Percentiles rank a stretch among this genome's conserved stretches.
phyloP scores from a whole-genome alignment of 2,113 vertebrate genomes.

The Python bivittatus region DNA sequence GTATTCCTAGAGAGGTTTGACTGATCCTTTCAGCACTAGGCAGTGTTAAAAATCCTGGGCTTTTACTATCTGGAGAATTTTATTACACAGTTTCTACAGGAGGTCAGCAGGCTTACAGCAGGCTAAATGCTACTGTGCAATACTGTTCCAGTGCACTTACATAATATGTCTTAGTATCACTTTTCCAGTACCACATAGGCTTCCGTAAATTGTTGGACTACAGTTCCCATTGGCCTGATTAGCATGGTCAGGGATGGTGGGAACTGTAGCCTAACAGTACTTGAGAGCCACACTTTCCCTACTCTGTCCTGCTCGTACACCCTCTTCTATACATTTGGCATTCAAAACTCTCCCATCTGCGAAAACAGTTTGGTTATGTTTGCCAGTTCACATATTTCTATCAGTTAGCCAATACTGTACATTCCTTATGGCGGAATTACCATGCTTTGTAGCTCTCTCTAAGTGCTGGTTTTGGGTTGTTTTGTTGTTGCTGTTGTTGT shows the following conservation, averaged over 20 bases:
- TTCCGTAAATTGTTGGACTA: background rate
- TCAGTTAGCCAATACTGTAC: background rate
- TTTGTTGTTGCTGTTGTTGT: background rate
- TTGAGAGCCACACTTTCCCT: background rate
- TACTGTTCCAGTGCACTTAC: too few relatives aligned
- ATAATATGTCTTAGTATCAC: background rate
- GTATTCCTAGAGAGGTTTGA: background rate
- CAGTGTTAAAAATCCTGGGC: background rate
- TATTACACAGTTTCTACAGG: background rate
- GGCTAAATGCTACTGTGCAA: too few relatives aligned
- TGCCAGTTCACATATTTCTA: background rate
- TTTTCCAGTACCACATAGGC: background rate
- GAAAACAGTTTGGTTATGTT: background rate
- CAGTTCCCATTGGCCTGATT: background rate
- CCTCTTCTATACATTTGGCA: background rate
- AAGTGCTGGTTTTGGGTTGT: background rate
- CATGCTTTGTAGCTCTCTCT: background rate
- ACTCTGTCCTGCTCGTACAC: background rate
- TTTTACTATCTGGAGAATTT: background rate
- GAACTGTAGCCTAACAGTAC: background rate
- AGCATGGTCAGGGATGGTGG: background rate
- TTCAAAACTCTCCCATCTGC: background rate
- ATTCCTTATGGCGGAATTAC: background rate
- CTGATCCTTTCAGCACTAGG: background rate
- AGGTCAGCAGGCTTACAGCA: background rate